phyloP scores from a whole-genome alignment of 2,113 vertebrate species.

The Elanoides forficatus region DNA sequence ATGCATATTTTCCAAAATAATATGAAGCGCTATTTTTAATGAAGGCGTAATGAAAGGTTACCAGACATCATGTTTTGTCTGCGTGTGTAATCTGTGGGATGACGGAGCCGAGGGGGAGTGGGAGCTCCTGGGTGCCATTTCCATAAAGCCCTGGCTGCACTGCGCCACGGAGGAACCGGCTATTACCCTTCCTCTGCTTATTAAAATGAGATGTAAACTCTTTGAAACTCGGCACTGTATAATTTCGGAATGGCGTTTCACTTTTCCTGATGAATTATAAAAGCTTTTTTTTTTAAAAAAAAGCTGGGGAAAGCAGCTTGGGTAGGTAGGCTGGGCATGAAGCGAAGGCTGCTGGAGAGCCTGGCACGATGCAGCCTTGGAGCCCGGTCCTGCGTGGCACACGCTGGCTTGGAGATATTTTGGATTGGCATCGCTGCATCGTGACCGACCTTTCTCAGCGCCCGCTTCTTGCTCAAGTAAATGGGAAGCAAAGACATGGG shows the following conservation, averaged over 20 bases:
- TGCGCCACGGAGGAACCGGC: neutral
- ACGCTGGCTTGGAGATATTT: neutral
- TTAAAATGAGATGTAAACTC: neutral
- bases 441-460: neutral
- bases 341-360: neutral
- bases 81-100: neutral
- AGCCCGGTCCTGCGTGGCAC: neutral
- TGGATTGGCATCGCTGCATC: neutral
- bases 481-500: accelerated
- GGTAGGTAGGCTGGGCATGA: neutral
- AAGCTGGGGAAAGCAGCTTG: neutral
- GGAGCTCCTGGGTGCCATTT: slow-evolving; percentile 19
- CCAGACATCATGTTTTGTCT: neutral
- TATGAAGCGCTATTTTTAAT: slow-evolving; percentile 21
- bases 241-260: neutral
- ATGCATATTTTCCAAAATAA: slow-evolving; percentile 44
- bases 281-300: neutral
- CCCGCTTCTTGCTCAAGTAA: neutral
- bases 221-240: accelerated
- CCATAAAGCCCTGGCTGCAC: neutral
- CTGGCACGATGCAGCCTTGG: neutral
- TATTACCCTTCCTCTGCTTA: neutral
- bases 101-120: neutral
- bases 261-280: neutral
- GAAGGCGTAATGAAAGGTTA: slow-evolving; percentile 45